Evolutionary conservation across 2,797 vertebrate species (phyloP).

Genomic region (Echiichthys vipera): DNA sequence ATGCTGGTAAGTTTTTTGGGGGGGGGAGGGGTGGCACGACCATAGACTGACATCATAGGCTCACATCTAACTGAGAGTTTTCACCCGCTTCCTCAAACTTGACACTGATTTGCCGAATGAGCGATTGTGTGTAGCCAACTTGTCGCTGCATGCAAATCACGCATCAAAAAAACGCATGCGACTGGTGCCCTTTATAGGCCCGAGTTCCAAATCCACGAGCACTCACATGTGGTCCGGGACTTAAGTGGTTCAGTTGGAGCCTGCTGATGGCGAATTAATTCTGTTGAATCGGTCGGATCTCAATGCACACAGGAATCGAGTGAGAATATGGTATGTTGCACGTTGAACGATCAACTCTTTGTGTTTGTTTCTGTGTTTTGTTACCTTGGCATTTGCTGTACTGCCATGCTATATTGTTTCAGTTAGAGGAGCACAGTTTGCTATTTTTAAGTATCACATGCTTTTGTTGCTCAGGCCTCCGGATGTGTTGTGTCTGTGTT

Average conservation of each 20-base stretch:
- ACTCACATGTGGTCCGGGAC: background rate
- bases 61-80: constrained; percentile 53
- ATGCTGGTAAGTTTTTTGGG: constrained; percentile 92
- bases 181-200: background rate
- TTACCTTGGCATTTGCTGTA: background rate
- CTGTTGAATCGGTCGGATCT: constrained; percentile 16
- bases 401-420: background rate
- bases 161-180: constrained; percentile 19
- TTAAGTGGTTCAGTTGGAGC: background rate
- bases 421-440: background rate
- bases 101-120: constrained; percentile 53
- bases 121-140: constrained; percentile 40
- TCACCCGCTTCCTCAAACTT: constrained; percentile 44
- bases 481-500: background rate
- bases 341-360: background rate
- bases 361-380: background rate
- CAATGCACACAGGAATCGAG: constrained; percentile 29
- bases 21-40: constrained; percentile 31
- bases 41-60: constrained; percentile 40
- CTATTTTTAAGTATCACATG: background rate
- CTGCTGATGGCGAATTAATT: constrained; percentile 1
- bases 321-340: constrained; percentile 63
- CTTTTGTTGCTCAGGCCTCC: background rate
- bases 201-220: background rate
- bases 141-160: constrained; percentile 56